These are phyloP conservation scores for Nesidiocoris tenuis DNA, from an alignment of 2,888 invertebrate genomes.

Conservation along the genomic window DNA sequence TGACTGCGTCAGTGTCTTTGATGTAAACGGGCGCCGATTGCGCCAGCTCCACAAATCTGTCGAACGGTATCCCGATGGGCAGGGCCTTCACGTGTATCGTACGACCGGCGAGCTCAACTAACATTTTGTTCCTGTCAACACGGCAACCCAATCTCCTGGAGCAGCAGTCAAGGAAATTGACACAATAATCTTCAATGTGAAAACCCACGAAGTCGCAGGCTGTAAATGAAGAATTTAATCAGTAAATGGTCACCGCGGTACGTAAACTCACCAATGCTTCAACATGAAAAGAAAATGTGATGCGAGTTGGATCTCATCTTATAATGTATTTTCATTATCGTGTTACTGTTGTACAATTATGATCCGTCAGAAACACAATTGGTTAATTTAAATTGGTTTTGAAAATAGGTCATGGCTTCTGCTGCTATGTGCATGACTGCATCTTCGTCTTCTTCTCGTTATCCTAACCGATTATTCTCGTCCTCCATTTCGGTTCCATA, in stretches of 20 bases:
- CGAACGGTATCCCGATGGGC: conserved; percentile 56
- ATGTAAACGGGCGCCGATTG: conserved; percentile 54
- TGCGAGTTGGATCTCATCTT: no score
- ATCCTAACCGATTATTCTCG: no score
- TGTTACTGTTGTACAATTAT: no score
- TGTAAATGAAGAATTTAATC: conserved; percentile 38
- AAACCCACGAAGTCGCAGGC: conserved; percentile 58
- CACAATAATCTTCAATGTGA: conserved; percentile 56
- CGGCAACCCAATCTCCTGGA: conserved; percentile 55
- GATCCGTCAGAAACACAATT: no score
- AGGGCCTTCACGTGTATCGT: conserved; percentile 55
- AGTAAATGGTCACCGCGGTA: neutral
- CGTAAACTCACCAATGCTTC: no score
- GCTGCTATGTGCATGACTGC: no score
- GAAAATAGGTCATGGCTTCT: no score
- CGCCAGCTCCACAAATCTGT: conserved; percentile 54
- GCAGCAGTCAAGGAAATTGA: conserved; percentile 56
- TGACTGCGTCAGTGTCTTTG: conserved; percentile 52
- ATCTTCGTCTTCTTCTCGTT: no score
- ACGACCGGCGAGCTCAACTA: conserved; percentile 55
- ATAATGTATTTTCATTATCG: no score
- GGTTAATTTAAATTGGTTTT: no score
- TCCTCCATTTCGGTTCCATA: no score
- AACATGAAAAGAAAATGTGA: no score
- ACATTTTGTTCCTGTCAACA: conserved; percentile 54